These are phyloP conservation scores for Protaetia brevitarsis DNA, from an alignment of 1,140 invertebrate genomes.

Conservation along the genomic window DNA sequence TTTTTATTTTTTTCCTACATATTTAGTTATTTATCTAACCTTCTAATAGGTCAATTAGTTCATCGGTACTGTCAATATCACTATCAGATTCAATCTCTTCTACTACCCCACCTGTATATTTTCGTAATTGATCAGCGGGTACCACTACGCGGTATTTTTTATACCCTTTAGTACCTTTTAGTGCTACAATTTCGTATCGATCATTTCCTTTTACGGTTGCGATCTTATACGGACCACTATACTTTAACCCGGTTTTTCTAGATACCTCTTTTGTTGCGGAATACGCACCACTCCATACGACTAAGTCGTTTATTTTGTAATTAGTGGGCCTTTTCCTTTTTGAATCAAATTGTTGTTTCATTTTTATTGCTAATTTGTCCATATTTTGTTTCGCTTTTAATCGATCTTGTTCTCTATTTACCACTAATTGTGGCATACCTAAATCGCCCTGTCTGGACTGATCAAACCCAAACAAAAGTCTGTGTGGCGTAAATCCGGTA, in stretches of 20 bases:
- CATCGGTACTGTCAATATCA: conserved; percentile 24
- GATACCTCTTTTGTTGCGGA: no score
- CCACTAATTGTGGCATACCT: not conserved
- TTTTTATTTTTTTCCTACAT: no score
- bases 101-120: conserved; percentile 6
- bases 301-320: conserved; percentile 23
- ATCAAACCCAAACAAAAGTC: not conserved
- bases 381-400: conserved; percentile 21
- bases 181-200: conserved; percentile 24
- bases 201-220: conserved; percentile 25
- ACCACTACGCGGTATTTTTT: conserved; percentile 17
- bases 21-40: no score
- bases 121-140: conserved; percentile 17
- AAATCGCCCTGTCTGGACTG: conserved; percentile 20
- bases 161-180: conserved; percentile 25
- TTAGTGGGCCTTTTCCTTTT: conserved; percentile 25
- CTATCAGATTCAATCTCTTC: not conserved
- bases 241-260: conserved; percentile 27
- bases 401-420: conserved; percentile 16
- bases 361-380: conserved; percentile 21
- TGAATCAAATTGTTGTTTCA: conserved; percentile 25
- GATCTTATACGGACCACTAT: conserved; percentile 28
- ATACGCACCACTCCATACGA: conserved; percentile 4
- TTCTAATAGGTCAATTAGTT: conserved; percentile 28
- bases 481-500: not conserved